A percentile compares a stretch with the other conserved stretches of the same genome.
Evolutionary conservation across 2,888 invertebrate species (phyloP).

Genomic region (Lepetodrilus schrolli): DNA sequence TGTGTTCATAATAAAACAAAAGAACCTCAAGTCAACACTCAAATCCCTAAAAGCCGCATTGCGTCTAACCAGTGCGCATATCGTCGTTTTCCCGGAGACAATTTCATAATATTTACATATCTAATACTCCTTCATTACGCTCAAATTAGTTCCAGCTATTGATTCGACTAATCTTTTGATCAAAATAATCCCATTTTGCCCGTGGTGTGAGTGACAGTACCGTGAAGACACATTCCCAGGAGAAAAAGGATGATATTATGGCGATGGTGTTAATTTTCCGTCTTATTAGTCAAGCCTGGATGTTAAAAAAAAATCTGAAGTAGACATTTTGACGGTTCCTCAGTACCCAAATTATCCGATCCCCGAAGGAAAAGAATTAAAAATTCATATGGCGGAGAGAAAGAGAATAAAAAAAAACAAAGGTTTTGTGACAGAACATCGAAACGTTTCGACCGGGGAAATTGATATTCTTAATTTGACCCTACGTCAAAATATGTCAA

Average conservation of each 20-base stretch:
- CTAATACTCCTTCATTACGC: slow-evolving; percentile 29
- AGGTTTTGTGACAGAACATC: background rate
- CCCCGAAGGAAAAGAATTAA: background rate
- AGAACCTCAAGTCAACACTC: background rate
- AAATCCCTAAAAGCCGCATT: background rate
- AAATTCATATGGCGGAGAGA: slow-evolving; percentile 3
- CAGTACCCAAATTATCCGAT: slow-evolving; percentile 4
- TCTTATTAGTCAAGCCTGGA: background rate
- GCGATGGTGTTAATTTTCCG: slow-evolving; percentile 12
- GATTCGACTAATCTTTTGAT: slow-evolving; percentile 17
- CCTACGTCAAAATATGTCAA: slow-evolving; percentile 1
- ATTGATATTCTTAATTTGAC: background rate
- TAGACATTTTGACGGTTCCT: background rate
- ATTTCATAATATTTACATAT: slow-evolving; percentile 38
- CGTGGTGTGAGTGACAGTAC: background rate
- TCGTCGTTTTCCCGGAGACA: background rate
- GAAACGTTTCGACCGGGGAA: background rate
- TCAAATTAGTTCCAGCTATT: slow-evolving; percentile 31
- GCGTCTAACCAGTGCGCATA: background rate
- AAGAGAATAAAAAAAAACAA: too few species aligned
- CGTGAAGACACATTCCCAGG: background rate
- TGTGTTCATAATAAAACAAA: slow-evolving; percentile 1
- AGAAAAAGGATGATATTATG: background rate
- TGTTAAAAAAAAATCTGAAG: slow-evolving; percentile 1
- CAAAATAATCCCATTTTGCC: slow-evolving; percentile 16